These are phyloP conservation scores for Echeneis naucrates DNA, from an alignment of 2,797 vertebrate genomes.

Conservation along the genomic window DNA sequence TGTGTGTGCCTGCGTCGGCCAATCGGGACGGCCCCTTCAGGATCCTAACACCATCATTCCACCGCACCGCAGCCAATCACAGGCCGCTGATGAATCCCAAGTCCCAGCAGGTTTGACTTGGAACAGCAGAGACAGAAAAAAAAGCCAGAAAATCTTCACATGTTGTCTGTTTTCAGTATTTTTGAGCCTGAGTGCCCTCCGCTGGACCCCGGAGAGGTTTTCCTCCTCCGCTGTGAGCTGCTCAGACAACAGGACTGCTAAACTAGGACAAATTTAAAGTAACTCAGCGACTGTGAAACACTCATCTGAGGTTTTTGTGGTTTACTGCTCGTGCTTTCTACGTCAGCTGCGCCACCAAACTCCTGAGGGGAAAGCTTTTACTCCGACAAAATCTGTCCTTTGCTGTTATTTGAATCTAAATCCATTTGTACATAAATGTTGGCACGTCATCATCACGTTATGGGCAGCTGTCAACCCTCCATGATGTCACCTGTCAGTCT, in stretches of 20 bases:
- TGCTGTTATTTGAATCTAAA: no score
- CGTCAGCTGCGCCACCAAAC: not conserved
- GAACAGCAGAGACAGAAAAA: constrained; percentile 33
- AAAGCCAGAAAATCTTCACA: constrained; percentile 50
- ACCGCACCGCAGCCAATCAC: constrained; percentile 77
- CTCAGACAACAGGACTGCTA: not conserved
- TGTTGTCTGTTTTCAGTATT: constrained; percentile 27
- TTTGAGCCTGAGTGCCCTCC: not conserved
- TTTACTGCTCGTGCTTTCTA: not conserved
- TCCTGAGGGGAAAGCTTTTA: not conserved
- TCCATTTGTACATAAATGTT: no score
- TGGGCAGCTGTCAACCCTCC: no score
- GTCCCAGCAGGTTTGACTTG: constrained; percentile 66
- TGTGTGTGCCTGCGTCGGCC: constrained; percentile 50
- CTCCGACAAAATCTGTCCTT: no score
- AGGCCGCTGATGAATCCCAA: constrained; percentile 58
- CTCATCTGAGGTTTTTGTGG: not conserved
- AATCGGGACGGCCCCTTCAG: constrained; percentile 65
- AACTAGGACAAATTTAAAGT: constrained; percentile 6
- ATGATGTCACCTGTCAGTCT: no score
- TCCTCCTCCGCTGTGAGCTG: not conserved
- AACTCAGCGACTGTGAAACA: not conserved
- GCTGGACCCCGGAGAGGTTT: constrained; percentile 8
- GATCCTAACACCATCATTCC: constrained; percentile 78
- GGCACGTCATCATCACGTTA: no score